Base-by-base conservation (phyloP, 1,140 invertebrate genomes). In the Drosophila miranda region DNA sequence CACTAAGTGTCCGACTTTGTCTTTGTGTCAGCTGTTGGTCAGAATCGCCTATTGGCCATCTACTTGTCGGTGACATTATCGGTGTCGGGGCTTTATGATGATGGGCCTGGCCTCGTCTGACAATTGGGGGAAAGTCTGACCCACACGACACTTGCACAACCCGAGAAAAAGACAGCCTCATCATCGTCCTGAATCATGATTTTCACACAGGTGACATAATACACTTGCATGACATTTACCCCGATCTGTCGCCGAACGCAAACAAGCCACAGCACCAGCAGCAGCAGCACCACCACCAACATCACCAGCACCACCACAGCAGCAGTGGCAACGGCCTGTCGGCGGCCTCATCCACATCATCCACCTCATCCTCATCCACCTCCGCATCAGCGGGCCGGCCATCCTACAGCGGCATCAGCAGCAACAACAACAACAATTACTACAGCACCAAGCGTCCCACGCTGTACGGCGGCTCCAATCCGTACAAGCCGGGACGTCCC, bases 151-250 rank as follows among this genome's bases (percentile, higher is more conserved):
- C 0, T 38, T 38, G 30, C 30, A 34, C 30, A 34, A 3, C 9
- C 9, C 30, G 53, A 69, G 55, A 46, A 69, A 70, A 66, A 84
- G 63, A 67, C 62, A 73, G 69, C 52, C 13, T 28, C n/a, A 43
- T 14, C 64, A 46, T 69, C 28, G 34, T 34, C 58, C 49, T 57
- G 69, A 38, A 56, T 64, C 53, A 61, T 63, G 11, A 77, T 86
- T 86, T 64, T 86, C 61, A 80, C 76, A 88, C 87, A 91, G 90
- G 90, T 84, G 90, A 91, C 74, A 90, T 91, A 78, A 91, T 91
- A 80, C 90, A 91, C 75, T 88, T 91, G 73, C 87, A 90, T 64
- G 90, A 91, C 72, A 91, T 91, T 52, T 91, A 91, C 60, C 90
- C 90, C 55, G 90, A 90, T 59, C 50, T 90, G 71, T 61, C 83